These are phyloP conservation scores for Yasuhikotakia modesta DNA, from an alignment of 2,797 vertebrate species.

Conservation along the genomic window DNA sequence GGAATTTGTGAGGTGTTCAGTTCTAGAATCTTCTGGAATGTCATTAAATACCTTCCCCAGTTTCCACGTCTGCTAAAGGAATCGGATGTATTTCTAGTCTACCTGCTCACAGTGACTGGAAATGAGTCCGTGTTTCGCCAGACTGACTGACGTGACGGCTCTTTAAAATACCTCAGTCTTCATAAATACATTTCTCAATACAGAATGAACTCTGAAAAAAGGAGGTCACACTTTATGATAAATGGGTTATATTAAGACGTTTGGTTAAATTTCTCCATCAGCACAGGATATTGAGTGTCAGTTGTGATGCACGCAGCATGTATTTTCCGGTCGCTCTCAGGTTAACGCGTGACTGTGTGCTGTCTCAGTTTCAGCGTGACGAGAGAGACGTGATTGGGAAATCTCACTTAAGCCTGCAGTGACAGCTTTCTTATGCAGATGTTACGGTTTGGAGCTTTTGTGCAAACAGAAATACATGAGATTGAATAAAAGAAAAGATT, in stretches of 20 bases:
- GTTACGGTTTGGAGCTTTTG: conserved; percentile 16
- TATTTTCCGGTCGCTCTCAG: conserved; percentile 7
- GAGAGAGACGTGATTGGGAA: background rate
- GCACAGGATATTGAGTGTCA: background rate
- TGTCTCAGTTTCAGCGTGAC: conserved; percentile 1
- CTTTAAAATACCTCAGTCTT: conserved; percentile 1
- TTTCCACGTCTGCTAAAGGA: conserved; percentile 7
- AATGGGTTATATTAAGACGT: background rate
- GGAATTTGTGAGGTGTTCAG: conserved; percentile 17
- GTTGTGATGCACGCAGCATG: background rate
- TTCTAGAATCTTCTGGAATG: conserved; percentile 15
- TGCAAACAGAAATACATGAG: background rate
- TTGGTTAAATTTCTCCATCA: background rate
- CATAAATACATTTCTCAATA: too few relatives aligned
- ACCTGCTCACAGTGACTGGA: conserved; percentile 47
- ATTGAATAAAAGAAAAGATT: background rate
- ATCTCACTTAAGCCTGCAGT: conserved; percentile 13
- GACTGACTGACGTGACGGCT: conserved; percentile 5
- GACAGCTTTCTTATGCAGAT: conserved; percentile 4
- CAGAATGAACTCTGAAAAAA: background rate
- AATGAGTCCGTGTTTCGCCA: conserved; percentile 26
- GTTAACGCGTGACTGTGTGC: conserved; percentile 12
- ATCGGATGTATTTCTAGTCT: conserved; percentile 42
- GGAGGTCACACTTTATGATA: too few relatives aligned
- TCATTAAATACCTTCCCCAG: conserved; percentile 9